phyloP scores from a whole-genome alignment of 1,140 invertebrate genomes.

The Pantala flavescens region DNA sequence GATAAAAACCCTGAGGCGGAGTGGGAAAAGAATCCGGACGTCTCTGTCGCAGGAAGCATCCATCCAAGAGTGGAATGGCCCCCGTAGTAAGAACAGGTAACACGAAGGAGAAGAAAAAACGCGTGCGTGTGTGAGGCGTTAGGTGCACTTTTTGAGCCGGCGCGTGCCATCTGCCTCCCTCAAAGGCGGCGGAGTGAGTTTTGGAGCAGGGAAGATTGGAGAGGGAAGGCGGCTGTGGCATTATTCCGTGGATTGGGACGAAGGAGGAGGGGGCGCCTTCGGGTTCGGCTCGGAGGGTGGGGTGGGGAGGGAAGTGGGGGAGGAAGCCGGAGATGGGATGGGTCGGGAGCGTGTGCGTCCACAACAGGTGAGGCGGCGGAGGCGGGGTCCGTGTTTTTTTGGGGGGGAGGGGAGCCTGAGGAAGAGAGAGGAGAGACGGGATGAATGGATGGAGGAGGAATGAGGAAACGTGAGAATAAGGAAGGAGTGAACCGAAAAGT shows the following conservation, averaged over 20 bases:
- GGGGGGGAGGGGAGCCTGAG: not conserved
- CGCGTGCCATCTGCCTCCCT: not conserved
- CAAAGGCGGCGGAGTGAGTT: not conserved
- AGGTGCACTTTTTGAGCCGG: not conserved
- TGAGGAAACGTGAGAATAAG: not conserved
- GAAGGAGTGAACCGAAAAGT: not conserved
- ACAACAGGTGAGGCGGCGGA: not conserved
- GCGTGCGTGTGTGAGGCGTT: not conserved
- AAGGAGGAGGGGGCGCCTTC: not conserved
- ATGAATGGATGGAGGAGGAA: not conserved
- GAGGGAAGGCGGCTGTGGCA: not conserved
- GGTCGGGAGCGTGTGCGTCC: not conserved
- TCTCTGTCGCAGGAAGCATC: too few species aligned
- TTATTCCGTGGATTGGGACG: not conserved
- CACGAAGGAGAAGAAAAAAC: too few species aligned
- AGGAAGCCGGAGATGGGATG: not conserved
- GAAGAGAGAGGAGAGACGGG: not conserved
- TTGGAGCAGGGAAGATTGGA: not conserved
- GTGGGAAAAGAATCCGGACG: too few species aligned
- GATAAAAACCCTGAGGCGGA: too few species aligned
- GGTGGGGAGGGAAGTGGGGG: not conserved
- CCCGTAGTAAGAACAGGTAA: too few species aligned
- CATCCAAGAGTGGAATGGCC: too few species aligned
- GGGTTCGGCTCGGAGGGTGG: not conserved
- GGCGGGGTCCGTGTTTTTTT: not conserved